Base-by-base conservation (phyloP, 1,140 invertebrate species). In the Arctopsyche grandis region DNA sequence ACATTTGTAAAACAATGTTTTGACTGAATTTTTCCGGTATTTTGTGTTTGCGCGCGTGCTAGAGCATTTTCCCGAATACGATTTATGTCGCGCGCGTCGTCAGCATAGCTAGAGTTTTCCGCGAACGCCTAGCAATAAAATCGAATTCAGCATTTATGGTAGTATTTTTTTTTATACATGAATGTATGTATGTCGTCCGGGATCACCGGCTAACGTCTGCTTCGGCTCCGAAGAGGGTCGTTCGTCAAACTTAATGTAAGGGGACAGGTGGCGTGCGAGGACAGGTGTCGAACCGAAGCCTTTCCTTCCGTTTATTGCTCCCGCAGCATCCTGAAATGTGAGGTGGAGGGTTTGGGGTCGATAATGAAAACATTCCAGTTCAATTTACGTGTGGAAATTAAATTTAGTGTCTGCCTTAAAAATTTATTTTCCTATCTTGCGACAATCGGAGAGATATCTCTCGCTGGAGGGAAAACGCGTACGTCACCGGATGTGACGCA, bases 231-330 rank as follows among this genome's bases (percentile, higher is more conserved):
- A 56, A 48, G 43, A 26, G 24, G 56, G 74, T 63, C 74, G 74
- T 76, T 46, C 74, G 74, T 76, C 74, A 76, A 76, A 76, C 74
- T 58, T 58, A 76, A 76, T 76, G 74, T 76, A 58, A 58, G 52
- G 74, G 56, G 70, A 74, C 70, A 74, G 70, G 70, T 74, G 70
- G 43, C 16, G 48, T 52, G 48, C 44, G 3, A 74, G 74, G 74
- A 76, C 74, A 76, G 74, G 74, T 76, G 74, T 76, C 46, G 56
- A 66, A 66, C 24, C 22, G 63, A 66, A 66, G 63, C 63, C 24
- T 24, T 66, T 66, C 24, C 21, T 76, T 24, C 56, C 44, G 10
- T 12, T 16, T 22, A 5, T 60, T 14, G 73, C 52, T 48, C 73
- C 5, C 9, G 46, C 26, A 44, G 29, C 69, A 43, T 44, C 38